A percentile compares a stretch with the other conserved stretches of the same genome.
These are phyloP conservation scores for Desoria tigrina DNA, from an alignment of 2,888 invertebrate genomes.

Conservation along the genomic window DNA sequence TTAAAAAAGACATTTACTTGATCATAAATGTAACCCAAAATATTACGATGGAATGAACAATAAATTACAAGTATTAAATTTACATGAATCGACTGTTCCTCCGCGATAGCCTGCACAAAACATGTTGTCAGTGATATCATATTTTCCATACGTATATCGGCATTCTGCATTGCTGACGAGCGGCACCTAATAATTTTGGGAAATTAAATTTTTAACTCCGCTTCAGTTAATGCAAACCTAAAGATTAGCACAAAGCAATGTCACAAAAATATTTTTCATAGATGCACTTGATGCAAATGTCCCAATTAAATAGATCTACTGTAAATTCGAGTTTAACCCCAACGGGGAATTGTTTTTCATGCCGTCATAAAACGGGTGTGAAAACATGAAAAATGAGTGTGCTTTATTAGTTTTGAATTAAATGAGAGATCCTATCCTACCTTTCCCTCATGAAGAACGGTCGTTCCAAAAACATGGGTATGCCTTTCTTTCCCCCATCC, in stretches of 20 bases:
- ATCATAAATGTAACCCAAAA: no score
- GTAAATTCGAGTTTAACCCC: neutral
- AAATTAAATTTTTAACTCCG: no score
- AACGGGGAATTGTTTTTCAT: no score
- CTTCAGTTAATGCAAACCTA: no score
- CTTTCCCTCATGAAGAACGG: slow-evolving; percentile 82
- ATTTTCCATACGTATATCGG: slow-evolving; percentile 77
- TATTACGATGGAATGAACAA: neutral
- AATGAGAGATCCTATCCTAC: slow-evolving; percentile 58
- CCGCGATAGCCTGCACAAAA: slow-evolving; percentile 75
- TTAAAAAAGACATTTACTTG: no score
- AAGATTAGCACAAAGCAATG: no score
- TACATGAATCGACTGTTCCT: slow-evolving; percentile 75
- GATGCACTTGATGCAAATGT: neutral
- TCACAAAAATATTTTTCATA: no score
- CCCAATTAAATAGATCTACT: neutral
- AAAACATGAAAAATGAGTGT: neutral
- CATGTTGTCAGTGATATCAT: slow-evolving; percentile 85
- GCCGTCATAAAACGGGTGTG: no score
- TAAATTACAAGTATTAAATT: neutral
- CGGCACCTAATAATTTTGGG: slow-evolving; percentile 67
- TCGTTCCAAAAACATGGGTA: slow-evolving; percentile 76
- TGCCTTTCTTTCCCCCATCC: slow-evolving; percentile 88
- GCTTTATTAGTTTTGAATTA: neutral
- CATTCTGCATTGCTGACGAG: slow-evolving; percentile 78